A percentile compares a stretch with the other conserved stretches of the same genome.
Conservation (phyloP, 2,797 vertebrate species). For the Geotrypetes seraphini region DNA sequence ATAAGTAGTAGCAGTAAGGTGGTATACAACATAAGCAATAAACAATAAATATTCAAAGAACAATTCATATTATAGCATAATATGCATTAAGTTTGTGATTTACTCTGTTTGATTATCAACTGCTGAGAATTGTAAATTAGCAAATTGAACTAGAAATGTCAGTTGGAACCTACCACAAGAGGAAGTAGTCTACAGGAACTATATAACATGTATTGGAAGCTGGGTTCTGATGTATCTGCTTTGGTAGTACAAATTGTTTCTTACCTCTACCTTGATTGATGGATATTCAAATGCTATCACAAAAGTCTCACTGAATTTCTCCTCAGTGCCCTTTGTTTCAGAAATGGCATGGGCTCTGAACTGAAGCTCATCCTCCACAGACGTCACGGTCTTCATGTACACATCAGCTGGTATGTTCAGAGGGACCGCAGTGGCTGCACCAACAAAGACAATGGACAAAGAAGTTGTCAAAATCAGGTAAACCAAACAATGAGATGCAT, state of each 20-base stretch:
- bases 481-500: background rate
- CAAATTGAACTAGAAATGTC: no score
- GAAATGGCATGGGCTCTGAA: constrained; percentile 25
- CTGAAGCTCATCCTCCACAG: constrained; percentile 24
- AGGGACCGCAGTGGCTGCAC: constrained; percentile 27
- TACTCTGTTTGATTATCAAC: no score
- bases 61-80: no score
- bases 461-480: no score
- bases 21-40: no score
- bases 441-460: background rate
- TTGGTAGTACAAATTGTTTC: fast-evolving
- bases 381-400: constrained; percentile 18
- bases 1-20: no score
- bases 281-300: constrained; percentile 31
- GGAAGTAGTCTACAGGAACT: no score
- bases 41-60: no score
- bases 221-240: background rate
- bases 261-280: constrained; percentile 41
- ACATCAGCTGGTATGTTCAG: constrained; percentile 14
- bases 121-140: no score
- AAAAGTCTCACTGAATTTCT: constrained; percentile 22
- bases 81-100: no score
- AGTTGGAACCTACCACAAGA: no score
- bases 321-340: constrained; percentile 1
- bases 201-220: no score